Evolutionary conservation across 37 sponge, comb jelly and placozoan species (phyloP), one percentile per base, ranked within the genome.

Genomic region (Beroe ovata): DNA sequence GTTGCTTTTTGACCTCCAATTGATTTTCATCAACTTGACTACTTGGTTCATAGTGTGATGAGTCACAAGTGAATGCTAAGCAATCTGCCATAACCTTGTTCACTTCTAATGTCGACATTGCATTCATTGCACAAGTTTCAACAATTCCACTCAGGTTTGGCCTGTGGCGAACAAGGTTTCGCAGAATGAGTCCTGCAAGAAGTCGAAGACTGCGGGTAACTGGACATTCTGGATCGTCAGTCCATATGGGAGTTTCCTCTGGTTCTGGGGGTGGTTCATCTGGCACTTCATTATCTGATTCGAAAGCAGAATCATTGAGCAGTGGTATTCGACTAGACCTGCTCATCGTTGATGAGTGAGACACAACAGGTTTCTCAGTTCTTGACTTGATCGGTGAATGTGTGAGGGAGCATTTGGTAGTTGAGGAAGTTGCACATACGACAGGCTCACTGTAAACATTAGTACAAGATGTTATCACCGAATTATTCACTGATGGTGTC

Each of bases 391-490:
- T 23, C 4, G 63, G 63, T 19, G 69, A 26, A 3, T 25, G 69
- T 6, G 69, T 34, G 69, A 66, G 69, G 36, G 69, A 34, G 69
- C 19, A 66, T 4, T 25, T 26, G 35, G 25, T 29, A 25, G 32
- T 32, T 1, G 32, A 34, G 2, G 69, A 37, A 29, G 69, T 30
- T 3, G 69, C 30, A 30, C 69, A 66, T 37, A 66, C 69, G 3
- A 66, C 69, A 4, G 69, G 69, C 36, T 66, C 69, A 34, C 32
- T 29, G 69, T 66, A 66, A 34, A 66, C 69, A 34, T 18, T 66
- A 18, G 69, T 66, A 32, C 69, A 66, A 37, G 69, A 66, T 1
- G 69, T 66, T 1, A 30, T 66, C 4, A 32, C 36, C 2, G 69
- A 66, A 29, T 34, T 30, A 47, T 11, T 47, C 11, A 6, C 54